Percentiles rank a stretch among this genome's conserved stretches.
Conservation (phyloP, 2,797 vertebrate species). For the Coranthus polyacanthus region DNA sequence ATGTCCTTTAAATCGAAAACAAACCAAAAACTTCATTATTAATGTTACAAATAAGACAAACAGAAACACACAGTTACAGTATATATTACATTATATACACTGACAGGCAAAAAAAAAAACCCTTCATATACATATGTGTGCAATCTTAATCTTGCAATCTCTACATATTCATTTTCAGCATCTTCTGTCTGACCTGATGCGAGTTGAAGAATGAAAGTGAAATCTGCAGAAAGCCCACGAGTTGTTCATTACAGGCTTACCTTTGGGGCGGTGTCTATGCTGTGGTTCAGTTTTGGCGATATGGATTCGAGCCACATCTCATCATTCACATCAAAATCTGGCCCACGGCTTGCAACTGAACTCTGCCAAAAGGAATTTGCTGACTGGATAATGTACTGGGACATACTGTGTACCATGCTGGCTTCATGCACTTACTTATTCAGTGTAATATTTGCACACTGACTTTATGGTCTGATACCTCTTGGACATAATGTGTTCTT, state of each 20-base stretch:
- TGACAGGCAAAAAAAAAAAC: too few species aligned
- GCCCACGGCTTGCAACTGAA: constrained; percentile 35
- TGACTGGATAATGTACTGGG: constrained; percentile 67
- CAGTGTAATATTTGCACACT: constrained; percentile 49
- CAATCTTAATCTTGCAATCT: too few species aligned
- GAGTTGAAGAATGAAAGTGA: constrained; percentile 8
- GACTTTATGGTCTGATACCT: constrained; percentile 16
- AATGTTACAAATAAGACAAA: too few species aligned
- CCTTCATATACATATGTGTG: too few species aligned
- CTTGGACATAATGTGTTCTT: constrained; percentile 15
- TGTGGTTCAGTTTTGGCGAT: constrained; percentile 22
- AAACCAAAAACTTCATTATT: too few species aligned
- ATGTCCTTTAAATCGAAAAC: too few species aligned
- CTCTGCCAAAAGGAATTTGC: constrained; percentile 64
- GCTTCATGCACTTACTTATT: constrained; percentile 35
- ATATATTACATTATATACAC: too few species aligned
- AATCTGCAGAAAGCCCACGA: constrained; percentile 7
- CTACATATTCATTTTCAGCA: background rate
- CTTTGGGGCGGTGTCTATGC: background rate
- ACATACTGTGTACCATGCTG: constrained; percentile 37
- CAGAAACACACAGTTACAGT: too few species aligned
- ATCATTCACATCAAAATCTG: constrained; percentile 20
- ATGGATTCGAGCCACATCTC: constrained; percentile 19
- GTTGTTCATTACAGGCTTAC: background rate
- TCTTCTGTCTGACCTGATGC: background rate